A percentile compares a stretch with the other conserved stretches of the same genome.
phyloP scores from a whole-genome alignment of 1,140 invertebrate genomes.

The Stenopsyche tienmushanensis region DNA sequence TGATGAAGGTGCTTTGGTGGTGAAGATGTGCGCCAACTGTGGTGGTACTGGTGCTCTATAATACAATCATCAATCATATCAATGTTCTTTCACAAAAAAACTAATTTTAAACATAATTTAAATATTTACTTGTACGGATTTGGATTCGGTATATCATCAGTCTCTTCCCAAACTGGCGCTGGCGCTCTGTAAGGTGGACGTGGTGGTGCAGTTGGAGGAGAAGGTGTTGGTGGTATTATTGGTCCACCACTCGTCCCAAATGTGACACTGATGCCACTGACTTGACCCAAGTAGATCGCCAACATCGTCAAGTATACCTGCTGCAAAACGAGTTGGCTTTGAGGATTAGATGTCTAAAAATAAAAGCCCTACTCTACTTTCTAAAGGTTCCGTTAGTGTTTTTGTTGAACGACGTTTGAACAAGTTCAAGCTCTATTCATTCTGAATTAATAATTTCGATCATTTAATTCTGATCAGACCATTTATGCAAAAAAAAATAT shows the following conservation, averaged over 20 bases:
- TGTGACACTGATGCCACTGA: constrained; percentile 52
- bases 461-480: not conserved
- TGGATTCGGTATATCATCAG: constrained; percentile 58
- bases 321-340: constrained; percentile 19
- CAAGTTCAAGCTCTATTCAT: not conserved
- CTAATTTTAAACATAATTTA: not conserved
- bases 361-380: not conserved
- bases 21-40: constrained; percentile 26
- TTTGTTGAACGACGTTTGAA: not conserved
- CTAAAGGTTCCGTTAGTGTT: not conserved
- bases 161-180: constrained; percentile 61
- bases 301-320: constrained; percentile 15
- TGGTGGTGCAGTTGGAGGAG: constrained; percentile 50
- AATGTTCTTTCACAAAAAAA: constrained; percentile 1
- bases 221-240: constrained; percentile 55
- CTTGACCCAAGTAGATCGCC: constrained; percentile 47
- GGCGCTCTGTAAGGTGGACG: constrained; percentile 55
- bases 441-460: not conserved
- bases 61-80: not conserved
- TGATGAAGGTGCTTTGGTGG: constrained; percentile 14
- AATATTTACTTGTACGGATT: constrained; percentile 59
- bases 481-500: not conserved
- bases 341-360: not conserved
- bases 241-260: constrained; percentile 60
- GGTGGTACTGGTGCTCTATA: constrained; percentile 29